Conservation (phyloP, 2,797 vertebrate species). For the Anomalospiza imberbis region DNA sequence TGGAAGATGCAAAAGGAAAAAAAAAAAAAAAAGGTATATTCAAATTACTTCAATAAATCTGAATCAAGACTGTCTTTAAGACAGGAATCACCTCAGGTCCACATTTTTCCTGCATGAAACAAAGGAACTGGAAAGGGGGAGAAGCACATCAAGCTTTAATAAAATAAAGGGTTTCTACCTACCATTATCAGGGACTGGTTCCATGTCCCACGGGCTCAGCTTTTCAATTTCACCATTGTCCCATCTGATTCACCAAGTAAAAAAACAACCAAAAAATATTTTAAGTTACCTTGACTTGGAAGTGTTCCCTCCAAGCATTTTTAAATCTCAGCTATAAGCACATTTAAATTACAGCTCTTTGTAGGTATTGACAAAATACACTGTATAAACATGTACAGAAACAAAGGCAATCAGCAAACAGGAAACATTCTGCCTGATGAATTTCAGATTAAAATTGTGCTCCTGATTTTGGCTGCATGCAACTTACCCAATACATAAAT, state of each 20-base stretch:
- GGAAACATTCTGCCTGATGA: background rate
- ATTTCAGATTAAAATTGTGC: background rate
- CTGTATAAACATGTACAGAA: background rate
- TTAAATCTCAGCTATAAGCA: background rate
- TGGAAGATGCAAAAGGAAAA: background rate
- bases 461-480: background rate
- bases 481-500: background rate
- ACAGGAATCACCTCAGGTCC: background rate
- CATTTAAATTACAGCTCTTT: background rate
- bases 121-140: background rate
- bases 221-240: slow-evolving; percentile 96
- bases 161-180: slow-evolving; percentile 41
- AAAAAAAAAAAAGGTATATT: background rate
- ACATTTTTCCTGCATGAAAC: background rate
- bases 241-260: slow-evolving; percentile 80
- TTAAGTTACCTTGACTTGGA: background rate
- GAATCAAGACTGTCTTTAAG: background rate
- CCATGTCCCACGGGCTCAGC: slow-evolving; percentile 97
- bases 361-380: background rate
- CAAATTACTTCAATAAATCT: background rate
- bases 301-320: background rate
- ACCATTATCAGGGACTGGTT: slow-evolving; percentile 92
- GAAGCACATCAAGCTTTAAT: background rate
- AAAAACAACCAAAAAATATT: background rate
- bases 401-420: background rate